Percentiles rank a stretch among this genome's conserved stretches.
phyloP scores from a whole-genome alignment of 2,113 vertebrate genomes.

The Myodes glareolus region DNA sequence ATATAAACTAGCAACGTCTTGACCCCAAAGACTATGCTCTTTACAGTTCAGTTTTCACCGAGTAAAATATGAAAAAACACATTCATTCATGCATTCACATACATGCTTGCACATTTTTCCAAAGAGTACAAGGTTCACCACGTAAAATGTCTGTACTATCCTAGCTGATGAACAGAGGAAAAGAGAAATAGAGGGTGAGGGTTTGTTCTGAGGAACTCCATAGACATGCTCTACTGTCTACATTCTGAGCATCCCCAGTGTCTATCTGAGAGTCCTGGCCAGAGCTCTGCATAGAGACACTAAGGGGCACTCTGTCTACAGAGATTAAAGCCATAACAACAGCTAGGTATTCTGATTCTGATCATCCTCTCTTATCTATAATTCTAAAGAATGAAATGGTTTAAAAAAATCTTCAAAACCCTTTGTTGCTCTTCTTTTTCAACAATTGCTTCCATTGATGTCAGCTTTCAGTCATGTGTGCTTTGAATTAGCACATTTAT shows the following conservation, averaged over 20 bases:
- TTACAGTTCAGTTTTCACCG: not conserved
- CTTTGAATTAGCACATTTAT: slow-evolving; percentile 34
- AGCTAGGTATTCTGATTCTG: slow-evolving; percentile 15
- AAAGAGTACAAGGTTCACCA: not conserved
- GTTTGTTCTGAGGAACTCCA: not conserved
- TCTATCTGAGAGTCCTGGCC: not conserved
- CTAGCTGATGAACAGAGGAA: not conserved
- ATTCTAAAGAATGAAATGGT: slow-evolving; percentile 45
- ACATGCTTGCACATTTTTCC: not conserved
- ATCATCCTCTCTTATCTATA: not conserved
- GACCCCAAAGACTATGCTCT: not conserved
- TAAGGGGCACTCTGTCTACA: not conserved
- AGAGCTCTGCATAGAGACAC: not conserved
- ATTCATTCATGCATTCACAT: not conserved
- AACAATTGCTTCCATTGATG: not conserved
- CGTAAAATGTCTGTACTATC: not conserved
- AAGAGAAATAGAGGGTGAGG: not conserved
- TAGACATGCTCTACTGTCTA: slow-evolving; percentile 11
- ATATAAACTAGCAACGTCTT: slow-evolving; percentile 20
- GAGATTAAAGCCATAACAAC: slow-evolving; percentile 29
- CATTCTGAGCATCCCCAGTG: not conserved
- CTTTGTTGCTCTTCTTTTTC: not conserved
- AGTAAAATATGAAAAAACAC: not conserved
- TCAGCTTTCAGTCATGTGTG: slow-evolving; percentile 31
- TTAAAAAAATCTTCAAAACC: not conserved